Evolutionary conservation across 2,888 invertebrate genomes (phyloP).

Genomic region (Stenodera caucasica): DNA sequence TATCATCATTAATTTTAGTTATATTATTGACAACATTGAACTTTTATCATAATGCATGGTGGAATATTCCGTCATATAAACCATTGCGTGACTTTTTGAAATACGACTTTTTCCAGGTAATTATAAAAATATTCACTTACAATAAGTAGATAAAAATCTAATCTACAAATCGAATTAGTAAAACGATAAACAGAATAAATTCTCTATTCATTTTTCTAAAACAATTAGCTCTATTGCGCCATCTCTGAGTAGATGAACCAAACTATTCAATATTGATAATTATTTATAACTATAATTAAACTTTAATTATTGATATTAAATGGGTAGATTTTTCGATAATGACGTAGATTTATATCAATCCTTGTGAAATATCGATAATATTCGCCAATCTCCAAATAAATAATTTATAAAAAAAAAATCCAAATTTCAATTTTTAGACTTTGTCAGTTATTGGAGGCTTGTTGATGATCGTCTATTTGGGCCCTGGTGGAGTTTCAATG

Average conservation of each 20-base stretch:
- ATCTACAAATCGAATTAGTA: too few species aligned
- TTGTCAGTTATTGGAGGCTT: constrained; percentile 98
- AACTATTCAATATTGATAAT: not conserved
- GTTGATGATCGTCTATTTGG: constrained; percentile 95
- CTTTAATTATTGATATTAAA: constrained; percentile 2
- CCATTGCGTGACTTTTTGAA: constrained; percentile 98
- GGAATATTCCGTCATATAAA: constrained; percentile 92
- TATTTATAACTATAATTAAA: constrained; percentile 1
- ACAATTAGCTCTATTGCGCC: too few species aligned
- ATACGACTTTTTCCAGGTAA: constrained; percentile 99
- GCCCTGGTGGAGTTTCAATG: constrained; percentile 99
- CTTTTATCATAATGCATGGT: constrained; percentile 98
- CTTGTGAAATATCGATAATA: too few species aligned
- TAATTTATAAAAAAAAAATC: constrained; percentile 5
- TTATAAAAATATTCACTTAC: too few species aligned
- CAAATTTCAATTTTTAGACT: constrained; percentile 80
- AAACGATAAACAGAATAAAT: too few species aligned
- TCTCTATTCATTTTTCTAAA: too few species aligned
- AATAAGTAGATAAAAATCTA: too few species aligned
- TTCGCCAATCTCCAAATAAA: too few species aligned
- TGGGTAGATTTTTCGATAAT: too few species aligned
- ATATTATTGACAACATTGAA: constrained; percentile 86
- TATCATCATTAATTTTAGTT: constrained; percentile 93
- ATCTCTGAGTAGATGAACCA: too few species aligned
- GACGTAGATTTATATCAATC: too few species aligned